Evolutionary conservation across 1,140 invertebrate species (phyloP), one percentile per base, ranked within the genome.

Genomic region (Scaptomyza hsui): DNA sequence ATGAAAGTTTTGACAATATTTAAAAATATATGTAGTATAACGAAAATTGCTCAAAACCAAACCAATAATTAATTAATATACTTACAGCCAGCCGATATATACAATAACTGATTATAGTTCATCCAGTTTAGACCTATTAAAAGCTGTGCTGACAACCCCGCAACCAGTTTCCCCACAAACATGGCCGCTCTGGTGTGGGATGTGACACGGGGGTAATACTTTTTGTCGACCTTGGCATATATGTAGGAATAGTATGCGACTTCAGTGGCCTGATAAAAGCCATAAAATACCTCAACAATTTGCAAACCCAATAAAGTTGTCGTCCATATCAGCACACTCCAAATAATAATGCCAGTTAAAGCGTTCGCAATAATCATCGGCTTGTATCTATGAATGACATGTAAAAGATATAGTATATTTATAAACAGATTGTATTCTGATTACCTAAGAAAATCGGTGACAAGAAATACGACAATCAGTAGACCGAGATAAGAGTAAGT

Each of bases 171-270:
- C 1, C 96, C 96, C 16, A 93, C 77, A 10, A 96, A 92, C 72
- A 94, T 92, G 3, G 95, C 95, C 13, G 94, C 94, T 80, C 95
- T 92, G 3, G 95, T 95, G 72, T 95, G 94, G 1, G 95, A 94
- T 0, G 96, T 96, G 0, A 96, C 95, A 79, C 94, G 92, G 80
- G 95, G 94, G 91, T 96, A 97, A 89, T 95, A 93, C 51, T 94
- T 91, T 72, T 93, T 94, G 51, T 95, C 93, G 42, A 98, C 97
- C 93, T 97, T 96, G 13, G 97, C 96, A 92, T 98, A 99, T 72
- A 98, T 97, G 80, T 98, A 99, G 0, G 97, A 97, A 72, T 95
- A 96, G 91, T 98, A 98, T 0, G 97, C 97, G 0, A 98, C 95
- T 92, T 98, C 97, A 3, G 96, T 94, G 0, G 97, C 96, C 86